phyloP scores from a whole-genome alignment of 1,140 invertebrate species.

The Neodiprion fabricii region DNA sequence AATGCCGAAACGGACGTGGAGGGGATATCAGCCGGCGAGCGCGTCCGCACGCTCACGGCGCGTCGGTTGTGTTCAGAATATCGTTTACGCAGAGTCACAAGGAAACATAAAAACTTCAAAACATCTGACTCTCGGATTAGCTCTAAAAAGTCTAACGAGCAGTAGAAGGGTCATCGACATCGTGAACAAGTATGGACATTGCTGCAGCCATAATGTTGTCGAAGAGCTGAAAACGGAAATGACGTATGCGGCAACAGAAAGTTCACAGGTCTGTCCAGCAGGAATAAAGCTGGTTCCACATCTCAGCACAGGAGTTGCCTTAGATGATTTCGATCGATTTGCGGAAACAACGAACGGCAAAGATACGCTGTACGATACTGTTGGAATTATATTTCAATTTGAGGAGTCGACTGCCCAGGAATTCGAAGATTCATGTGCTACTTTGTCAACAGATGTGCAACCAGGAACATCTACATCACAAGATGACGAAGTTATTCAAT shows the following conservation, averaged over 20 bases:
- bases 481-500: neutral
- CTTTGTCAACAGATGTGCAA: neutral
- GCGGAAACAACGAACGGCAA: slow-evolving; percentile 52
- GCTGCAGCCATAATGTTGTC: slow-evolving; percentile 13
- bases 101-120: slow-evolving; percentile 25
- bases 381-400: slow-evolving; percentile 19
- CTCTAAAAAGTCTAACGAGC: slow-evolving; percentile 25
- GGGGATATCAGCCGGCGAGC: neutral
- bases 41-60: neutral
- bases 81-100: slow-evolving; percentile 15
- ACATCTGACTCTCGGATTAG: slow-evolving; percentile 20
- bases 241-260: slow-evolving; percentile 26
- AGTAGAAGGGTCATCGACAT: slow-evolving; percentile 20
- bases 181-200: slow-evolving; percentile 22
- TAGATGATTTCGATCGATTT: slow-evolving; percentile 49
- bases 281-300: slow-evolving; percentile 26
- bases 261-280: slow-evolving; percentile 33
- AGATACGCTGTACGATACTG: slow-evolving; percentile 44
- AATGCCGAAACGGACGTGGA: neutral
- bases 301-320: slow-evolving; percentile 39
- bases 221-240: slow-evolving; percentile 26
- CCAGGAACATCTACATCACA: neutral
- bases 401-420: neutral
- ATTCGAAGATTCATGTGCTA: neutral
- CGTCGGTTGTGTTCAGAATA: slow-evolving; percentile 9